Conservation (phyloP, 2,888 invertebrate genomes). For the Lucinisca nassula region DNA sequence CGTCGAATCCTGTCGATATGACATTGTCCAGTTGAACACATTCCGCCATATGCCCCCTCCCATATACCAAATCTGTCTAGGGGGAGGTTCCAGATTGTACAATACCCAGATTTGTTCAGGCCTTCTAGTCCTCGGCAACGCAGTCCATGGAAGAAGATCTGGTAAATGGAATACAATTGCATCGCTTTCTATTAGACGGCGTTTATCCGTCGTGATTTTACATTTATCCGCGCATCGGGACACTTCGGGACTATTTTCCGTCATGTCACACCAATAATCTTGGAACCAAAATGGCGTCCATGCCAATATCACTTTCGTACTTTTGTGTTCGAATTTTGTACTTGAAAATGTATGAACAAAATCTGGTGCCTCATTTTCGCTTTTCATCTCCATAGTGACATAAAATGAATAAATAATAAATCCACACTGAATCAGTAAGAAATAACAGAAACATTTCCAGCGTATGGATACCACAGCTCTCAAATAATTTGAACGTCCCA, state of each 20-base stretch:
- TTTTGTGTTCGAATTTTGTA: not conserved
- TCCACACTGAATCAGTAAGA: not conserved
- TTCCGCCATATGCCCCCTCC: not conserved
- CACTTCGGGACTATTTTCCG: not conserved
- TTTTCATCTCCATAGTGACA: not conserved
- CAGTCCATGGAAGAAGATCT: not conserved
- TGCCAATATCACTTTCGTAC: not conserved
- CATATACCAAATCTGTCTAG: slow-evolving; percentile 34
- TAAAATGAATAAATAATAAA: not conserved
- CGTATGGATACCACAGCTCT: too few relatives aligned
- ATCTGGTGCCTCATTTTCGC: not conserved
- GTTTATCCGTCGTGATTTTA: slow-evolving; percentile 10
- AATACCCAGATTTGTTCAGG: slow-evolving; percentile 53
- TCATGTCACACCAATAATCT: slow-evolving; percentile 25
- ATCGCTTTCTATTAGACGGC: not conserved
- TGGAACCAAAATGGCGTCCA: slow-evolving; percentile 17
- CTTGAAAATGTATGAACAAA: not conserved
- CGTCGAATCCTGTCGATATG: slow-evolving; percentile 68
- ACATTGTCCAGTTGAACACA: slow-evolving; percentile 72
- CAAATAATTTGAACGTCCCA: too few relatives aligned
- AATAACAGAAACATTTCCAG: not conserved
- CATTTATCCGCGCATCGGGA: not conserved
- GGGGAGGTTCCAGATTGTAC: slow-evolving; percentile 69
- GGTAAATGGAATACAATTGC: slow-evolving; percentile 11
- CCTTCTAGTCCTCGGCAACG: not conserved